Evolutionary conservation across 2,888 invertebrate genomes (phyloP).

Genomic region (Cataglyphis rosenhaueri): DNA sequence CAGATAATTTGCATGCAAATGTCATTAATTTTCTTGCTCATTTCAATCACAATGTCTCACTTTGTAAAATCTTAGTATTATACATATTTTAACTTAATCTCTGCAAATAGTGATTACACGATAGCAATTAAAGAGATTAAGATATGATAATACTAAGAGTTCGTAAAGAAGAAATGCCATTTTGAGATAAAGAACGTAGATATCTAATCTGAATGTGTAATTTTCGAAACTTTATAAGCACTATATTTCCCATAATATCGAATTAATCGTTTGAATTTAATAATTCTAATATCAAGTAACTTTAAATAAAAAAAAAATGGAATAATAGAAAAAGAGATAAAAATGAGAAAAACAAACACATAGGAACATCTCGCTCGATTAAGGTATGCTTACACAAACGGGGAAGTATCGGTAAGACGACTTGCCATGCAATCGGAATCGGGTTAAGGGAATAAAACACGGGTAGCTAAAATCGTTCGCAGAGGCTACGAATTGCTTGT

Average conservation of each 20-base stretch:
- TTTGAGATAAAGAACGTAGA: conserved; percentile 2
- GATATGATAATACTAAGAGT: not conserved
- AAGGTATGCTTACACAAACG: not conserved
- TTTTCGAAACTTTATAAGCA: not conserved
- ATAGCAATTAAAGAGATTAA: conserved; percentile 2
- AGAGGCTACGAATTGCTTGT: conserved; percentile 32
- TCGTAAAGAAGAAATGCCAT: not conserved
- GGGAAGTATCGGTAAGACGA: not conserved
- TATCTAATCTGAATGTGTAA: conserved; percentile 1
- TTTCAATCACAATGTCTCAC: not conserved
- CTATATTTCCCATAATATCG: not conserved
- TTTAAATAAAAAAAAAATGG: not conserved
- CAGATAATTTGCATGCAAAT: conserved; percentile 4
- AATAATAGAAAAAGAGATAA: not conserved
- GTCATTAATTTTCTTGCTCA: not conserved
- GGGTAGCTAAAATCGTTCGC: not conserved
- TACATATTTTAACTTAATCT: conserved; percentile 13
- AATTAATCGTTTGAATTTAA: conserved; percentile 1
- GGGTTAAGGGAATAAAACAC: conserved; percentile 24
- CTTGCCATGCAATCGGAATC: conserved; percentile 3
- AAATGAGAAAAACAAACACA: not conserved
- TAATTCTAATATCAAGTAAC: not conserved
- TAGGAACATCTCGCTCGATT: not conserved
- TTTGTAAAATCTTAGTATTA: conserved; percentile 20
- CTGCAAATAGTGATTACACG: not conserved